These are phyloP conservation scores for Eriocheir sinensis DNA, from an alignment of 1,140 invertebrate genomes.

Conservation along the genomic window DNA sequence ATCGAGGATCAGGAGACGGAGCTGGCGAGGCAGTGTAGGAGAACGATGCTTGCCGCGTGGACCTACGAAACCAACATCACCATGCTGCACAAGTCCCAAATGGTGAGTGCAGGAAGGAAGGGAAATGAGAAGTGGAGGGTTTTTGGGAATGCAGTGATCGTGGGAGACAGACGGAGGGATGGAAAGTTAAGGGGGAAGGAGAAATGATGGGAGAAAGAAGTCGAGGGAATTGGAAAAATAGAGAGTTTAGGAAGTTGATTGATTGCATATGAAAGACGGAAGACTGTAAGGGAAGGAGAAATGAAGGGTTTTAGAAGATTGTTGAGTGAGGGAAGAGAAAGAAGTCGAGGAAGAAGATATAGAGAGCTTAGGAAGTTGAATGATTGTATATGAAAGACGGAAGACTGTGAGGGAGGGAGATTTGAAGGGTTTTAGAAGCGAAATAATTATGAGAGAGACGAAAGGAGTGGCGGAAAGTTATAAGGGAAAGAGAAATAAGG, in stretches of 20 bases:
- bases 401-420: background rate
- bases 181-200: background rate
- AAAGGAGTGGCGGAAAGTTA: background rate
- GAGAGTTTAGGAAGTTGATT: no score
- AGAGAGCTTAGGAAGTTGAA: background rate
- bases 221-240: background rate
- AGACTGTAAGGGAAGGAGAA: background rate
- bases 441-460: no score
- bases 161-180: no score
- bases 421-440: no score
- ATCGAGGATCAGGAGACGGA: background rate
- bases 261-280: background rate
- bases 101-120: no score
- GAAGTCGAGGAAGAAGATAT: background rate
- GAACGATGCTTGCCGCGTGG: slow-evolving; percentile 30
- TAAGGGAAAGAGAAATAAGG: no score
- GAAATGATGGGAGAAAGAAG: background rate
- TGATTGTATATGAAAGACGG: background rate
- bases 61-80: slow-evolving; percentile 40
- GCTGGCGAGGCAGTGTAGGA: background rate
- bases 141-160: no score
- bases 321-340: background rate
- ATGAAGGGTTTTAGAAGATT: no score
- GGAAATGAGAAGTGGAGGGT: no score
- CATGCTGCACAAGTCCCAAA: background rate